These are phyloP conservation scores for Tachina lurida DNA, from an alignment of 2,888 invertebrate genomes.

Conservation along the genomic window DNA sequence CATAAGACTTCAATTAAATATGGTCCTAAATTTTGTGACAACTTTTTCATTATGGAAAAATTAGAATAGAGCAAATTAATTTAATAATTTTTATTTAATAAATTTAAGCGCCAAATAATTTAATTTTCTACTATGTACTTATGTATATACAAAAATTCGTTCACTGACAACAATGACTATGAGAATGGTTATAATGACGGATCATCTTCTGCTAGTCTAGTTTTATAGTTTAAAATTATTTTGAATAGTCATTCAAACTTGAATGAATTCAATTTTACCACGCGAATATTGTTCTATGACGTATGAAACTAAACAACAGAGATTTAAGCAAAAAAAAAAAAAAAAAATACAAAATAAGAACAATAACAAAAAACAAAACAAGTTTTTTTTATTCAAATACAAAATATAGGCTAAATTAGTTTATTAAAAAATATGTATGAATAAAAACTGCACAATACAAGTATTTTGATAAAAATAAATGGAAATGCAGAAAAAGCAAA, in stretches of 20 bases:
- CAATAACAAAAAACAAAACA: conserved; percentile 25
- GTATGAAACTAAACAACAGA: background rate
- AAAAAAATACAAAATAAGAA: background rate
- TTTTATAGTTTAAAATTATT: conserved; percentile 43
- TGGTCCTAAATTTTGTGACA: background rate
- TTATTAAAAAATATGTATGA: background rate
- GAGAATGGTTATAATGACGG: conserved; percentile 52
- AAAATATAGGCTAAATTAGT: conserved; percentile 13
- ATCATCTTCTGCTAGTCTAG: conserved; percentile 54
- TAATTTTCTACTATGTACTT: background rate
- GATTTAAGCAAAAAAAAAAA: background rate
- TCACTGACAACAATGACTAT: conserved; percentile 37
- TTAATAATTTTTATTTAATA: conserved; percentile 23
- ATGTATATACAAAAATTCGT: conserved; percentile 32
- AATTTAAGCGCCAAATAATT: conserved; percentile 49
- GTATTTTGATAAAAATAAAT: background rate
- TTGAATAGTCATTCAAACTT: conserved; percentile 62
- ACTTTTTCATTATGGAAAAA: background rate
- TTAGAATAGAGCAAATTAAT: too few relatives aligned
- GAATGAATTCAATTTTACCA: conserved; percentile 37
- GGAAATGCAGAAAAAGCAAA: conserved; percentile 11
- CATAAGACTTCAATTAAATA: too few relatives aligned
- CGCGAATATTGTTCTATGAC: conserved; percentile 32
- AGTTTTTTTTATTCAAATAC: background rate
- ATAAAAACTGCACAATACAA: background rate